Conservation (phyloP, 2,113 vertebrate genomes). For the Etheostoma spectabile region DNA sequence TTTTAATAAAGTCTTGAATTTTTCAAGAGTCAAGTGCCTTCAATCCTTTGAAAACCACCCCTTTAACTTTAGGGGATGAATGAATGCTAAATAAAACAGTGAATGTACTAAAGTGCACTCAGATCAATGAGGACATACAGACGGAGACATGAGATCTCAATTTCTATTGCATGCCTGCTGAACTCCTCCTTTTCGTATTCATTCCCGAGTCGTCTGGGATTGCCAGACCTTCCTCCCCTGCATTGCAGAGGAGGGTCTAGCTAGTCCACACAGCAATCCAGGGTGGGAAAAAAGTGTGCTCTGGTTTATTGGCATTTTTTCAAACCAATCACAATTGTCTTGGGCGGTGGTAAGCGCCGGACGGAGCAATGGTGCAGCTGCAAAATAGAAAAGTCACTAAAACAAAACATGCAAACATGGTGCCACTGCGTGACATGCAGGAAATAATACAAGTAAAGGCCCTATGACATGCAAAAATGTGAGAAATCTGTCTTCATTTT, state of each 20-base stretch:
- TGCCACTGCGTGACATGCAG: neutral
- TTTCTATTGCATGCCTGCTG: neutral
- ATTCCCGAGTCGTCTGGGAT: neutral
- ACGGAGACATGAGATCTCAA: neutral
- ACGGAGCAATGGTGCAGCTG: no score
- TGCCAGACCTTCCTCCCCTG: no score
- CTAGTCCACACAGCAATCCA: no score
- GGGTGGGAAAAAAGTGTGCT: no score
- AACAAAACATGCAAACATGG: neutral
- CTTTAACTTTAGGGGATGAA: no score
- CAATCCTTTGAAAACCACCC: neutral
- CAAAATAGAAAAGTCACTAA: no score
- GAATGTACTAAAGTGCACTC: neutral
- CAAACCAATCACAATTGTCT: no score
- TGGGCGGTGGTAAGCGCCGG: no score
- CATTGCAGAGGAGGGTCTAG: no score
- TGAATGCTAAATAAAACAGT: no score
- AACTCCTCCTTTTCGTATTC: neutral
- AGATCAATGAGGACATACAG: neutral
- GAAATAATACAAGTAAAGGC: neutral
- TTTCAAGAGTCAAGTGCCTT: neutral
- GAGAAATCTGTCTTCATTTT: no score
- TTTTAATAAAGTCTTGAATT: slow-evolving; percentile 8
- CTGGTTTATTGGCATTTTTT: no score
- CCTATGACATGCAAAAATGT: neutral